Base-by-base conservation (phyloP, 1,140 invertebrate species). In the Nasonia vitripennis region DNA sequence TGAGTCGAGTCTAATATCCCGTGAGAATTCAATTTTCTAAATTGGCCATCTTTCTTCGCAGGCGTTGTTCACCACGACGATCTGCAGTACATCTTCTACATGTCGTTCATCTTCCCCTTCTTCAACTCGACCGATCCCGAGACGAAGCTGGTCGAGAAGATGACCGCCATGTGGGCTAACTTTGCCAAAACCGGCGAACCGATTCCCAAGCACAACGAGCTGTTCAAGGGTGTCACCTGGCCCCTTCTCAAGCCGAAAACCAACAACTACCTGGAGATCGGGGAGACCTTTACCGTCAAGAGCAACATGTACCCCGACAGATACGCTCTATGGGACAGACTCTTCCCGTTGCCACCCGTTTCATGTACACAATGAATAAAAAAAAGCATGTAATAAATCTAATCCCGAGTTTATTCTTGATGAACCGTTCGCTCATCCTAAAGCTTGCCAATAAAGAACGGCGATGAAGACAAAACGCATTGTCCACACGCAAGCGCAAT, bases 61-160 rank as follows among this genome's bases (percentile, higher is more conserved):
- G 95, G 95, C 23, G 94, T 95, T 10, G 94, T 94, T 3, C 95
- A 96, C 89, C 94, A 94, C 77, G 95, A 96, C 87, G 95, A 95
- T 87, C 88, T 95, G 11, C 92, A 94, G 86, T 95, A 95, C 90
- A 85, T 95, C n/a, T 95, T 95, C 87, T 91, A 92, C 85, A 92
- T 94, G 79, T 91, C 78, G 7, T 31, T 89, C 27, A 34, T 11
- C 0, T 94, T 94, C 75, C 88, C 88, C 12, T 81, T 62, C n/a
- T 90, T 92, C 27, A 89, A 89, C 11, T 12, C 41, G 17, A 83
- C 62, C 51, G 89, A 90, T 80, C 90, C 90, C 20, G 91, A 92
- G 89, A 84, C 79, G 37, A 34, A 45, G 17, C 89, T 89, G 41
- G 88, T 92, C 1, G 87, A 91, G 45, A 87, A 88, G 70, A 23